Evolutionary conservation across 2,888 invertebrate species (phyloP), one percentile per base, ranked within the genome.

Genomic region (Vandiemenella viatica): DNA sequence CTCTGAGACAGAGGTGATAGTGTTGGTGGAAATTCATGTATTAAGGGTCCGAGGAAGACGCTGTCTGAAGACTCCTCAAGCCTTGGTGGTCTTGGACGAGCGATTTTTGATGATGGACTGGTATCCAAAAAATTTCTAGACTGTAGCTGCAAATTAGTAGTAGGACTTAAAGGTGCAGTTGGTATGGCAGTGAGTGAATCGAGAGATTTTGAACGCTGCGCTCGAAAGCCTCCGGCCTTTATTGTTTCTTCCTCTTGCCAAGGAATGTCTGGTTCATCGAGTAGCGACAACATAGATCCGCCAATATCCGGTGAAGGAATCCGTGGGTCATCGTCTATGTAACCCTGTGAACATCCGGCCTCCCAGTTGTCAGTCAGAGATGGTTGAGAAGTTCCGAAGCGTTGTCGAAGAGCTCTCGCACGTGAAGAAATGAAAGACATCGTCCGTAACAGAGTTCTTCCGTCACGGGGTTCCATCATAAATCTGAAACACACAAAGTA

Each of bases 301-400:
- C 55, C 55, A 38, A 53, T 43, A 18, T 53, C 55, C 16, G 53
- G 53, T 1, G 51, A 46, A 3, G 51, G 48, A 6, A 49, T 43
- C 3, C 32, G 41, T 1, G 51, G 49, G 37, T 51, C 51, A 40
- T 52, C 52, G 19, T 51, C 46, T 13, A 54, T 43, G 37, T 45
- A 49, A 4, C 50, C 22, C 8, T 50, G 42, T n/a, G 45, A 17
- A 19, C 37, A 23, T 8, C 45, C 21, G 18, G 19, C 42, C 37
- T 51, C 47, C 56, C 56, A 56, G 4, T 52, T 50, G 40, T 55
- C 56, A 13, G 55, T 53, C 38, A 56, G 47, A 10, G 56, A 56
- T 15, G 55, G 40, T 45, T 56, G 54, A 16, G 49, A 48, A 8
- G 50, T 48, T 2, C 52, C 54, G 49, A 56, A 56, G 17, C 52